Base-by-base conservation (phyloP, 2,888 invertebrate species). In the Tachina grossa region DNA sequence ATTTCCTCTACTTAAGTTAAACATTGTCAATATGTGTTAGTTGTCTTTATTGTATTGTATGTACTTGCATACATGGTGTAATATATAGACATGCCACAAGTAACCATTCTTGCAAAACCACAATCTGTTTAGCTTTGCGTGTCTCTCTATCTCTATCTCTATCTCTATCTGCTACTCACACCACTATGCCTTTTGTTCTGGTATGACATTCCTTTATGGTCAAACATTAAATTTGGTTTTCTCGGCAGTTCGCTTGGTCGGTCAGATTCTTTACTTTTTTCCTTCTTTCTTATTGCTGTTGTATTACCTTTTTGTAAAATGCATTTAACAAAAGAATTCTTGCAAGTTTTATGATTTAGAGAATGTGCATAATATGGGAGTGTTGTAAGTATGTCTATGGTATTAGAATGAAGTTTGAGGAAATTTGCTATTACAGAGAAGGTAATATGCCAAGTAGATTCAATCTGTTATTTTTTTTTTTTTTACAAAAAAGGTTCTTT, bases 1-100 rank as follows among this genome's bases (percentile, higher is more conserved):
- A 69, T 78, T 69, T 78, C 78, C 78, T 69, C 14, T 43, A 78
- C 59, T 78, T 69, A 71, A 61, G 69, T 61, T 69, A 43, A 53
- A 78, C 19, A 61, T 78, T 71, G n/a, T 16, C 68, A 14, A 16
- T 59, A 51, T 43, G 51, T 22, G 51, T 43, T 68, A 19, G 11
- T 41, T 10, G 13, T 11, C 41, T 51, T 68, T 16, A 5, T 53
- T 16, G 9, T 47, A 22, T 55, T 69, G 19, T 55, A 16, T 49
- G 11, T n/a, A 53, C 39, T 51, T 53, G 41, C 16, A 22, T 4
- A 39, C 1, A 10, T 45, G 11, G 39, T 59, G 47, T 59, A 47
- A 31, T 1, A 41, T 19, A 51, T 61, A 51, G 41, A 6, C 49
- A 51, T 61, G 22, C 74, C 61, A 49, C 61, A 51, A 51, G 41